These are phyloP conservation scores for Romanomermis culicivorax DNA, from an alignment of 2,888 invertebrate species.

Conservation along the genomic window DNA sequence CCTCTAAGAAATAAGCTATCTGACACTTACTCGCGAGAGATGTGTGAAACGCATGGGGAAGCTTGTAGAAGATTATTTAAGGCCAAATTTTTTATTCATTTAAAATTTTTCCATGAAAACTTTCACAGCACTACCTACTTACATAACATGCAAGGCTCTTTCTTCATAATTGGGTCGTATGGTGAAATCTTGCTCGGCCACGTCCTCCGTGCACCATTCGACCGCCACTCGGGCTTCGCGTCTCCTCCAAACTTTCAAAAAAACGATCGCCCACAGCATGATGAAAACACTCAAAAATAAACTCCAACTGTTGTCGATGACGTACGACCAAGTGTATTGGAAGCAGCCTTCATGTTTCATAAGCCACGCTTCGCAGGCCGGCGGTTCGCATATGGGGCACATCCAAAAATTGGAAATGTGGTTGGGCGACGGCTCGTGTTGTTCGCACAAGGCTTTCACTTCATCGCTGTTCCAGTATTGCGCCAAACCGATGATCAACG, in stretches of 20 bases:
- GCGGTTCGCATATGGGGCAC: conserved; percentile 1
- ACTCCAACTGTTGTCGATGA: neutral
- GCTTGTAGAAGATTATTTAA: too few species aligned
- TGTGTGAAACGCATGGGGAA: too few species aligned
- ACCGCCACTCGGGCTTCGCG: neutral
- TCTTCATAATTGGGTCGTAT: conserved; percentile 27
- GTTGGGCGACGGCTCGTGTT: neutral
- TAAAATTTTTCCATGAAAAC: too few species aligned
- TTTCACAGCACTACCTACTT: too few species aligned
- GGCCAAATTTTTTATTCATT: too few species aligned
- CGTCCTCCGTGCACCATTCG: conserved; percentile 3
- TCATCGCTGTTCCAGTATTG: neutral
- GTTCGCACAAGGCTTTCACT: neutral
- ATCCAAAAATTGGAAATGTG: neutral
- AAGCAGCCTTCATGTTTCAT: neutral
- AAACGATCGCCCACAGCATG: neutral
- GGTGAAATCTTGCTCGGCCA: conserved; percentile 39
- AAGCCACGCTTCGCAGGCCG: neutral
- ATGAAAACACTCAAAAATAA: neutral
- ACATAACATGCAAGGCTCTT: too few species aligned
- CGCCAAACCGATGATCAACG: neutral
- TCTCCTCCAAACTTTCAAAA: neutral
- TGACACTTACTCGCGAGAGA: too few species aligned
- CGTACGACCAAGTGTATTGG: neutral
- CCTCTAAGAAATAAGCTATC: too few species aligned